Percentiles rank a stretch among this genome's conserved stretches.
Evolutionary conservation across 2,888 invertebrate genomes (phyloP).

Genomic region (Schizaphis graminum): DNA sequence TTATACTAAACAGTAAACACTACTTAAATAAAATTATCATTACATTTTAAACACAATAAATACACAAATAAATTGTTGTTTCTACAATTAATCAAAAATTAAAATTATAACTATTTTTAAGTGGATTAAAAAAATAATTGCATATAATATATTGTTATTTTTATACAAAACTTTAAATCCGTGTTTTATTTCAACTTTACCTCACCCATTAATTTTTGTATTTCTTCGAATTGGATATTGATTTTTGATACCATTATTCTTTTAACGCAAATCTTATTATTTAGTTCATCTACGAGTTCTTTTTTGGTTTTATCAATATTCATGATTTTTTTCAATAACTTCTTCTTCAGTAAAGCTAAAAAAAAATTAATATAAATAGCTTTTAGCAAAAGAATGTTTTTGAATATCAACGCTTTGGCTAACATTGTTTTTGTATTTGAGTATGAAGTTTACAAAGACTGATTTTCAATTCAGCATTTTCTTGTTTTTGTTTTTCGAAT

Average conservation of each 20-base stretch:
- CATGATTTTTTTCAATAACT: neutral
- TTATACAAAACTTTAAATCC: neutral
- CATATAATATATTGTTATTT: neutral
- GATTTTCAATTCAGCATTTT: neutral
- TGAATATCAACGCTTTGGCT: neutral
- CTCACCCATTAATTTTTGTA: neutral
- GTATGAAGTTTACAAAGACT: neutral
- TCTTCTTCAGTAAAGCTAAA: neutral
- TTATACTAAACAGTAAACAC: neutral
- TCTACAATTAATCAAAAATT: neutral
- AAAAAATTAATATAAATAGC: neutral
- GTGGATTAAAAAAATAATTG: neutral
- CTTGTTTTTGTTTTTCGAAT: neutral
- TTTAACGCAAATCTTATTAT: neutral
- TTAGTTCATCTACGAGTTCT: neutral
- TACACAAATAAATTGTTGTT: neutral
- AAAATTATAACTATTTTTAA: neutral
- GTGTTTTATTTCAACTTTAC: neutral
- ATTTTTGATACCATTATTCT: neutral
- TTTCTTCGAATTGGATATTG: neutral
- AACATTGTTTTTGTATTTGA: constrained; percentile 35
- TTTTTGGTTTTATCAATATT: neutral
- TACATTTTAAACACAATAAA: neutral
- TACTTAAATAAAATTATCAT: neutral
- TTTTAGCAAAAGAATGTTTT: neutral